A percentile compares a stretch with the other conserved stretches of the same genome.
Evolutionary conservation across 2,113 vertebrate species (phyloP).

Genomic region (Psophia crepitans): DNA sequence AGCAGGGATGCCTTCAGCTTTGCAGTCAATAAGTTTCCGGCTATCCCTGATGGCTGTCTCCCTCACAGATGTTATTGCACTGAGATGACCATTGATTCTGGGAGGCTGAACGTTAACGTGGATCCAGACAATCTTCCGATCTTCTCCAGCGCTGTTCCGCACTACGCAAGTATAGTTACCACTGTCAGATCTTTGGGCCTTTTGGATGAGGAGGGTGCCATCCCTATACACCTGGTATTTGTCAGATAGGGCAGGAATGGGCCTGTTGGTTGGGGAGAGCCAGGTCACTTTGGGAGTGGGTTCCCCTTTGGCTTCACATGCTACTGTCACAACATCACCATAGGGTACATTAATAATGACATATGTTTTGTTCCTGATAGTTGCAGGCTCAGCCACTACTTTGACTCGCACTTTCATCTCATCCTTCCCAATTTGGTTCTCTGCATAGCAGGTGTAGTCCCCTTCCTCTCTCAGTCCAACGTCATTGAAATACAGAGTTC

Average conservation of each 20-base stretch:
- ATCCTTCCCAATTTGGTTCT: slow-evolving; percentile 90
- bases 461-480: slow-evolving; percentile 85
- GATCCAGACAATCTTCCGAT: slow-evolving; percentile 72
- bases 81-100: slow-evolving; percentile 77
- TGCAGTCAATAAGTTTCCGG: slow-evolving; percentile 79
- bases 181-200: slow-evolving; percentile 83
- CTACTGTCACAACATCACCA: slow-evolving; percentile 75
- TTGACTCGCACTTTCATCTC: slow-evolving; percentile 89
- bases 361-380: slow-evolving; percentile 72
- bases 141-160: slow-evolving; percentile 82
- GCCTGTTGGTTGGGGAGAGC: slow-evolving; percentile 82
- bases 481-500: slow-evolving; percentile 87
- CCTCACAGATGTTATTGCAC: slow-evolving; percentile 58
- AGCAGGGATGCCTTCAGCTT: slow-evolving; percentile 78
- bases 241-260: slow-evolving; percentile 72
- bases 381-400: slow-evolving; percentile 72
- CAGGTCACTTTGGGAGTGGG: slow-evolving; percentile 80
- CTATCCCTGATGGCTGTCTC: slow-evolving; percentile 73
- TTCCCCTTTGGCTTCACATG: slow-evolving; percentile 81
- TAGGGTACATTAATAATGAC: slow-evolving; percentile 73
- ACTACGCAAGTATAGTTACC: slow-evolving; percentile 91
- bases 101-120: slow-evolving; percentile 80
- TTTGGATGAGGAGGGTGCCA: slow-evolving; percentile 84
- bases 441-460: slow-evolving; percentile 90
- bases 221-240: slow-evolving; percentile 83